Evolutionary conservation across 2,113 vertebrate species (phyloP).

Genomic region (Thymallus thymallus): DNA sequence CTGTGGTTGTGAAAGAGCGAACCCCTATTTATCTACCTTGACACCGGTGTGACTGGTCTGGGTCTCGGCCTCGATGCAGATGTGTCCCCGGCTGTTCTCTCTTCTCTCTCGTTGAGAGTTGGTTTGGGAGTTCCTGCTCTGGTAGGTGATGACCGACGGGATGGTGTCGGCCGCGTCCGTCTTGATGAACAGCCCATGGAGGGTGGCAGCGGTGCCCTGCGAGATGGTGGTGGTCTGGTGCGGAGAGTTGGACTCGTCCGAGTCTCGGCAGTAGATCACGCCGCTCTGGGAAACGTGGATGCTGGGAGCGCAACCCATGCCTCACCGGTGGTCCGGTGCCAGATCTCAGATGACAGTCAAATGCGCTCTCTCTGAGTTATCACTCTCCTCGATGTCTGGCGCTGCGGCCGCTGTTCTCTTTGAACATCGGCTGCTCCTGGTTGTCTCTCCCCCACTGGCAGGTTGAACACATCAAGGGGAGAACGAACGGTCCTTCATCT

Average conservation of each 20-base stretch:
- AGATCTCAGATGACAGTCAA: slow-evolving; percentile 43
- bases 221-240: slow-evolving; percentile 87
- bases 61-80: slow-evolving; percentile 88
- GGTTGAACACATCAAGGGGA: slow-evolving; percentile 52
- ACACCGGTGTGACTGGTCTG: slow-evolving; percentile 83
- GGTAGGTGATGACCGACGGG: slow-evolving; percentile 81
- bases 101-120: slow-evolving; percentile 74
- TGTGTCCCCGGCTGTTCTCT: slow-evolving; percentile 69
- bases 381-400: slow-evolving; percentile 26
- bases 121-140: slow-evolving; percentile 74
- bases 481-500: slow-evolving; percentile 15
- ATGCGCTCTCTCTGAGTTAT: slow-evolving; percentile 14
- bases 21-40: slow-evolving; percentile 71
- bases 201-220: slow-evolving; percentile 80
- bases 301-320: slow-evolving; percentile 96
- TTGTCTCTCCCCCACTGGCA: slow-evolving; percentile 19
- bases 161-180: slow-evolving; percentile 88
- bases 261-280: slow-evolving; percentile 96
- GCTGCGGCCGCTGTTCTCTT: slow-evolving; percentile 36
- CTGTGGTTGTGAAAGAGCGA: not conserved
- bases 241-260: slow-evolving; percentile 91
- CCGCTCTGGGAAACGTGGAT: slow-evolving; percentile 98
- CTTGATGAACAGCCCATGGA: slow-evolving; percentile 89
- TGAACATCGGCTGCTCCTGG: slow-evolving; percentile 49
- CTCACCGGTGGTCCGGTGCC: slow-evolving; percentile 56